phyloP scores from a whole-genome alignment of 1,140 invertebrate species.

The Diorhabda elongata region DNA sequence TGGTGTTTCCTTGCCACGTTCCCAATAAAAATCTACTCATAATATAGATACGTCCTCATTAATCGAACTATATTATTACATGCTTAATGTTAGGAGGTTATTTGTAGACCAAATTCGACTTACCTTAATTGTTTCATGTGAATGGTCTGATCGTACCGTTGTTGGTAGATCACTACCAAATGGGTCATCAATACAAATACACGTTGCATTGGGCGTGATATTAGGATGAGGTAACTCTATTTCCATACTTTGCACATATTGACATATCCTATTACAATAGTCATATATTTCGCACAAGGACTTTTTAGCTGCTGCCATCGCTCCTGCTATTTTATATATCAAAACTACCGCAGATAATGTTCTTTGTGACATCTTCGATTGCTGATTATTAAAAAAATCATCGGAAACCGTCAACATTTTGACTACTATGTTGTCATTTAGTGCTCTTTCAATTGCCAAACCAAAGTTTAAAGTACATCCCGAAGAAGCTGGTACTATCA shows the following conservation, averaged over 20 bases:
- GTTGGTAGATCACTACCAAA: background rate
- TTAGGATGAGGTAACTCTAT: background rate
- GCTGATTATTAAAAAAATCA: constrained; percentile 28
- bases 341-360: constrained; percentile 57
- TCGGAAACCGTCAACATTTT: constrained; percentile 36
- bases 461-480: constrained; percentile 42
- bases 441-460: constrained; percentile 41
- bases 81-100: too few relatives aligned
- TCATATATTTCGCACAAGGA: constrained; percentile 49
- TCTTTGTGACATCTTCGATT: constrained; percentile 38
- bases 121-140: background rate
- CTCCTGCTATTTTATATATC: constrained; percentile 64
- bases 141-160: background rate
- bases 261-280: constrained; percentile 37
- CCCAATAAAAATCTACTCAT: too few relatives aligned
- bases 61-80: too few relatives aligned
- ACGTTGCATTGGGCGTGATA: background rate
- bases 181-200: background rate
- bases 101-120: background rate
- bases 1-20: too few relatives aligned
- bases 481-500: constrained; percentile 38
- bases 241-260: constrained; percentile 36
- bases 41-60: too few relatives aligned
- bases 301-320: constrained; percentile 58
- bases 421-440: constrained; percentile 36